Conservation (phyloP, 2,113 vertebrate species). For the Paratilapia polleni region DNA sequence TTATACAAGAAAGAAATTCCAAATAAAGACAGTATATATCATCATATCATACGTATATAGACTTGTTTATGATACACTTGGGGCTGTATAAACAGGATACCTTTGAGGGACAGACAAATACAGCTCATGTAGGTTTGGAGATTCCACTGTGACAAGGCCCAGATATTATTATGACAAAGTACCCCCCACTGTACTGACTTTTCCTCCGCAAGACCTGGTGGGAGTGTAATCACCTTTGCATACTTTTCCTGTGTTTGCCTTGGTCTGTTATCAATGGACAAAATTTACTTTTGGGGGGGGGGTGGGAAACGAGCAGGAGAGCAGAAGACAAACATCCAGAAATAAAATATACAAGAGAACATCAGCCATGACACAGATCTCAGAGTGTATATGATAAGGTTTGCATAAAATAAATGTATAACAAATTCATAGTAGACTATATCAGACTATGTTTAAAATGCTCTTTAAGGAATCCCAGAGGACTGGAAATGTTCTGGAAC, state of each 20-base stretch:
- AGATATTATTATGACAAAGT: conserved; percentile 65
- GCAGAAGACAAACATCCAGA: neutral
- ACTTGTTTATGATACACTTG: conserved; percentile 55
- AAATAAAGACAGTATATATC: conserved; percentile 10
- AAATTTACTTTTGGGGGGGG: neutral
- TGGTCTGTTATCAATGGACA: neutral
- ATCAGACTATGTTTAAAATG: no score
- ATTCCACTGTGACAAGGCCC: conserved; percentile 57
- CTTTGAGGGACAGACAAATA: conserved; percentile 40
- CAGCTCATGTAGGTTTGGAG: conserved; percentile 26
- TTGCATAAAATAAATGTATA: neutral
- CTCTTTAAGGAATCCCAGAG: no score
- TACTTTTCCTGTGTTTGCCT: conserved; percentile 39
- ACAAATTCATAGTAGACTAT: no score
- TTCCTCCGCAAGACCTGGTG: conserved; percentile 24
- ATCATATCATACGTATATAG: conserved; percentile 22
- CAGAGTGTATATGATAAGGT: neutral
- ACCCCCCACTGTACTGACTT: conserved; percentile 5
- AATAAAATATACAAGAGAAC: neutral
- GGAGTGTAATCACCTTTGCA: neutral
- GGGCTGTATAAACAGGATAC: conserved; percentile 71
- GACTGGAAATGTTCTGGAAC: no score
- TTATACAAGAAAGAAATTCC: neutral
- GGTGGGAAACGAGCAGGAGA: conserved; percentile 30
- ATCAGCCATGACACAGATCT: neutral